phyloP scores from a whole-genome alignment of 2,797 vertebrate genomes.

The Phyllotis vaccarum region DNA sequence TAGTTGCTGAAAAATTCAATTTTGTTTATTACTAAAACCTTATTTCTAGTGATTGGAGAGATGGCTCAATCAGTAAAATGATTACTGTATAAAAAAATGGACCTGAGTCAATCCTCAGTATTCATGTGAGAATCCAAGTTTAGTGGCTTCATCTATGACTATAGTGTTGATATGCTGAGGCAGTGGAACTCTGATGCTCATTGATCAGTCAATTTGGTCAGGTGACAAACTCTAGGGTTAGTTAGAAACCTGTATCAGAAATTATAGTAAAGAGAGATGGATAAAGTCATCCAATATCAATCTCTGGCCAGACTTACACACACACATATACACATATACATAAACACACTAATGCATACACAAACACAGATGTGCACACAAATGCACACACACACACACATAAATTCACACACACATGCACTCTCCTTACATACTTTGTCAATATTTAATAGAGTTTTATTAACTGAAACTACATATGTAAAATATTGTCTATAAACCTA shows the following conservation, averaged over 20 bases:
- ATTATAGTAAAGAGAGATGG: not conserved
- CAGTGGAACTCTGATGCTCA: no score
- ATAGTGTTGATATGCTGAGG: not conserved
- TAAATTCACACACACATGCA: not conserved
- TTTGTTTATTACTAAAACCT: not conserved
- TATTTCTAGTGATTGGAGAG: not conserved
- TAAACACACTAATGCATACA: no score
- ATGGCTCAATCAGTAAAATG: not conserved
- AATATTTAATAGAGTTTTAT: not conserved
- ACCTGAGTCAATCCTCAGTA: not conserved
- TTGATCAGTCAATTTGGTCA: no score
- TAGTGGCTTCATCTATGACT: not conserved
- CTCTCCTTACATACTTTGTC: not conserved
- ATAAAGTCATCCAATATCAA: not conserved
- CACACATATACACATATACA: not conserved
- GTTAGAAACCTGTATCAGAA: not conserved
- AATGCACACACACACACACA: not conserved
- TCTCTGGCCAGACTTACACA: not conserved
- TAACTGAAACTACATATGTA: constrained; percentile 2
- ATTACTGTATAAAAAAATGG: not conserved
- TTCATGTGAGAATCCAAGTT: not conserved
- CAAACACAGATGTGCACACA: not conserved
- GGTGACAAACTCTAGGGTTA: not conserved
- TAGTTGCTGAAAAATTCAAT: not conserved
- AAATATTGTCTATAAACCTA: not conserved